Base-by-base conservation (phyloP, 2,113 vertebrate species). In the Pholis gunnellus region DNA sequence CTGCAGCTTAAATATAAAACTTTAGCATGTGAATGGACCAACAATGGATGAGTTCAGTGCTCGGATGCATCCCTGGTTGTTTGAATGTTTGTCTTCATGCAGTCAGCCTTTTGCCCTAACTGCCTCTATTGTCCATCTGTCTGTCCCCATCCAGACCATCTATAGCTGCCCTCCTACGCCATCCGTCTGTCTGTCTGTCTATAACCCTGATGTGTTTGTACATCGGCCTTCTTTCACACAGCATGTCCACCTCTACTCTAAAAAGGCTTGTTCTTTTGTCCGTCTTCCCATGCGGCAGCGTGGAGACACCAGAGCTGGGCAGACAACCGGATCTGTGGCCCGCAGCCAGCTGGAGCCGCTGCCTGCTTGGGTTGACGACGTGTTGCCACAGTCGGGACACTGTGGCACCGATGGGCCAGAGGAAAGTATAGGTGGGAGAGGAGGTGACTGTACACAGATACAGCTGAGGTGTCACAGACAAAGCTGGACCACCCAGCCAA, bases 321-420 rank as follows among this genome's bases (percentile, higher is more conserved):
- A 36, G 75, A 75, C 75, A 81, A 75, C 31, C 0, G 48, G 70
- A 77, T n/a, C 66, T 6, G 1, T 72, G 75, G 71, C 71, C 48
- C 4, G 1, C 27, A 78, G 83, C 85, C 85, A 81, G 57, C 68
- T 71, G 48, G 68, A 82, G 72, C 66, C 50, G n/a, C 60, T 68
- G 75, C 40, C 57, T 75, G 60, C 75, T 63, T 22, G 57, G n/a
- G 29, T 57, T 80, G 81, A 85, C 87, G 72, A 83, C 38, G 56
- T 79, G 80, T 80, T 74, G 80, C 85, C 71, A 74, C 76, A 81
- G 81, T 57, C 68, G 48, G 86, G 84, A 90, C 85, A 75, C 52
- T 9, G 59, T 82, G 87, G 87, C 85, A 87, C 88, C 82, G 2
- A 1, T 9, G 36, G 75, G 54, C 64, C 68, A 22, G 27, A 40